Percentiles rank a stretch among this genome's conserved stretches.
These are phyloP conservation scores for Chionodraco myersi DNA, from an alignment of 2,113 vertebrate species.

Conservation along the genomic window DNA sequence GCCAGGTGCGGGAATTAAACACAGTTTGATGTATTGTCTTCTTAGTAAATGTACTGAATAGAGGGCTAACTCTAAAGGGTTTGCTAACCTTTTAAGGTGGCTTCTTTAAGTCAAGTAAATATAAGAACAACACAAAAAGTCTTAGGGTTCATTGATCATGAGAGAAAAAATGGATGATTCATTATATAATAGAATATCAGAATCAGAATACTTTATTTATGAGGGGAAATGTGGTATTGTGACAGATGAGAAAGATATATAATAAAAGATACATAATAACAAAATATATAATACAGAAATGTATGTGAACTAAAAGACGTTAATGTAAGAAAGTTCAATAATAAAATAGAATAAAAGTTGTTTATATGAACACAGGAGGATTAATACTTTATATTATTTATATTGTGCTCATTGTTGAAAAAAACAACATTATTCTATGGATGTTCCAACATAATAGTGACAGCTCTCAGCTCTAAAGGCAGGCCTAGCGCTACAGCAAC, in stretches of 20 bases:
- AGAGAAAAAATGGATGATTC: constrained; percentile 13
- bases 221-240: too few relatives aligned
- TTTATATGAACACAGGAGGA: too few relatives aligned
- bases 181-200: constrained; percentile 8
- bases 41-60: constrained; percentile 24
- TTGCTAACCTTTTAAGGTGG: constrained; percentile 10
- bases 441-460: neutral
- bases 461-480: constrained; percentile 20
- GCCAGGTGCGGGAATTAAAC: constrained; percentile 66
- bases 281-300: too few relatives aligned
- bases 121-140: constrained; percentile 7
- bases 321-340: too few relatives aligned
- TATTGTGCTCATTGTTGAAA: neutral
- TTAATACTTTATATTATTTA: too few relatives aligned
- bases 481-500: constrained; percentile 10
- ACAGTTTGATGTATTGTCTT: constrained; percentile 54
- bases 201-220: too few relatives aligned
- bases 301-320: too few relatives aligned
- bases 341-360: too few relatives aligned
- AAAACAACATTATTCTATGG: neutral
- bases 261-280: neutral
- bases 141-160: constrained; percentile 12
- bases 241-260: too few relatives aligned
- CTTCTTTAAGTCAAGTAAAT: constrained; percentile 17
- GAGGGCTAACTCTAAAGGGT: constrained; percentile 13